Evolutionary conservation across 2,113 vertebrate genomes (phyloP), one percentile per base, ranked within the genome.

Genomic region (Amphilophus citrinellus): DNA sequence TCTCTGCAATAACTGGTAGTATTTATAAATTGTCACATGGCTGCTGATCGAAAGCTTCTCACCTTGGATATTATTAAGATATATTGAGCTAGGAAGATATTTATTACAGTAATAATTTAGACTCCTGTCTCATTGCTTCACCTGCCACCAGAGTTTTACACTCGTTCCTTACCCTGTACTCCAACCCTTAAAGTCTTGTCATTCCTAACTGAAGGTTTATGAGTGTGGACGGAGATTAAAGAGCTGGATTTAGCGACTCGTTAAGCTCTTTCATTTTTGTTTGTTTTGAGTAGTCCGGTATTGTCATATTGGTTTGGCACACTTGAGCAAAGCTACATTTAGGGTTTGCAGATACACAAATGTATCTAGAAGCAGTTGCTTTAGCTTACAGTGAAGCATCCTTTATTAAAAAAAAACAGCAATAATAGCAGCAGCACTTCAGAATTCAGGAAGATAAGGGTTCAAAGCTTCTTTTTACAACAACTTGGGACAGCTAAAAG

Each of bases 231-330:
- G 24, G 47, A n/a, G 47, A 18, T 7, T 4, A 53, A 71, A 3
- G 37, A 18, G n/a, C 35, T 10, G 42, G 47, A 30, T 32, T 37
- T 56, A 35, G 44, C 27, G 10, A 4, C 61, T 76, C 17, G 5
- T 76, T 35, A 61, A 68, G 13, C 56, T 68, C 84, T 68, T 73
- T 78, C 47, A 58, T 86, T 56, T 76, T 37, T 57, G 76, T 85
- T 85, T 88, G 76, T 91, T 85, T 89, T 80, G 61, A 89, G 37
- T 79, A 17, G 59, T 84, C 30, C 56, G 60, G 56, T 11, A 39
- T 75, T 42, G 1, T 58, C 32, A 22, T 62, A 81, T 78, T 57
- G 77, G 80, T 82, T 80, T 79, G 17, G 44, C 77, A 80, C 75
- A 87, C 63, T 85, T 47, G 20, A 76, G 76, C 63, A 27, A 61